These are phyloP conservation scores for Plecotus auritus DNA, from an alignment of 2,113 vertebrate genomes.

Conservation along the genomic window DNA sequence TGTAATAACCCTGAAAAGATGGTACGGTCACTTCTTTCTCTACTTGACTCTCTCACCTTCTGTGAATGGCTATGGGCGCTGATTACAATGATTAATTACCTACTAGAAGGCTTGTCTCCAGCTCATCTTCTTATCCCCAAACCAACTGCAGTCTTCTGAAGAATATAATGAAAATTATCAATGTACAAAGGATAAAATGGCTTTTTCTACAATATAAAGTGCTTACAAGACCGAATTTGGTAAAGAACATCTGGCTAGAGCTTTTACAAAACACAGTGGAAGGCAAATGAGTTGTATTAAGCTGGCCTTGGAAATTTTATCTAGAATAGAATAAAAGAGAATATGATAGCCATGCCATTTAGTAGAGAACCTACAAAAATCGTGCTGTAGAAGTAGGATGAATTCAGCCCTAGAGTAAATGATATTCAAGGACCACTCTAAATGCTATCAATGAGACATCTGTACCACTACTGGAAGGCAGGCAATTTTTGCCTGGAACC, in stretches of 20 bases:
- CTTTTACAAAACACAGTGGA: background rate
- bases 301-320: background rate
- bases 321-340: background rate
- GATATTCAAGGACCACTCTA: background rate
- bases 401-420: background rate
- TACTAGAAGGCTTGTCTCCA: constrained; percentile 36
- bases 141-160: background rate
- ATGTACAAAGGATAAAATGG: background rate
- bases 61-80: background rate
- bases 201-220: background rate
- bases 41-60: constrained; percentile 54
- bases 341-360: background rate
- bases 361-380: background rate
- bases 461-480: background rate
- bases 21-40: constrained; percentile 54
- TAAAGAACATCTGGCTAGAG: background rate
- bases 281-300: background rate
- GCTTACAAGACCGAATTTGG: constrained; percentile 1
- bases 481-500: background rate
- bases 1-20: constrained; percentile 51
- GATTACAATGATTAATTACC: constrained; percentile 63
- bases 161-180: constrained; percentile 15
- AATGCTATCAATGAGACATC: background rate
- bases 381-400: background rate
- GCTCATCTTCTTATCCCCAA: constrained; percentile 3